Evolutionary conservation across 2,888 invertebrate genomes (phyloP).

Genomic region (Spodoptera exigua): DNA sequence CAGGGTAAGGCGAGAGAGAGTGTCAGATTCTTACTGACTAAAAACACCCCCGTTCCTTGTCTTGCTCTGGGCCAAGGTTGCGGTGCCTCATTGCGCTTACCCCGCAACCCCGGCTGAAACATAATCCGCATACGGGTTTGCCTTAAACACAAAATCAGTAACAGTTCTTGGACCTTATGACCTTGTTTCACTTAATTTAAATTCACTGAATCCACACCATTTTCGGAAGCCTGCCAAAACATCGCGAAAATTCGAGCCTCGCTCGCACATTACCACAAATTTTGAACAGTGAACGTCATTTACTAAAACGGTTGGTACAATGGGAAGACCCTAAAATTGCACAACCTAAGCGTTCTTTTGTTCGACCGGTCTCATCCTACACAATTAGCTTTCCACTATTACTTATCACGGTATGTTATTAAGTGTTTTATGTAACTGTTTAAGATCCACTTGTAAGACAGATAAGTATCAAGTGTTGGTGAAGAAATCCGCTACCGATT

Average conservation of each 20-base stretch:
- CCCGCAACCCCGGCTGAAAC: no score
- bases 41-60: no score
- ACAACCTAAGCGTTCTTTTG: constrained; percentile 58
- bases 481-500: constrained; percentile 27
- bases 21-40: no score
- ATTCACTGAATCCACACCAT: background rate
- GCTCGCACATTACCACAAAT: constrained; percentile 19
- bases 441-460: constrained; percentile 30
- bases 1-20: no score
- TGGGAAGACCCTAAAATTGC: constrained; percentile 44
- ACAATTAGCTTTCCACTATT: constrained; percentile 52
- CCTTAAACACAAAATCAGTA: no score
- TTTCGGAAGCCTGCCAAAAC: background rate
- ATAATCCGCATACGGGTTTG: no score
- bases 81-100: no score
- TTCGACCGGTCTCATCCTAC: constrained; percentile 47
- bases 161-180: no score
- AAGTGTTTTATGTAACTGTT: constrained; percentile 54
- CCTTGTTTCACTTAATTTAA: background rate
- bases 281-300: constrained; percentile 29
- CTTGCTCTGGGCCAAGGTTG: no score
- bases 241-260: constrained; percentile 15
- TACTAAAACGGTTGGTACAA: constrained; percentile 50
- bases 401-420: constrained; percentile 52
- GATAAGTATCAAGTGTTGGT: constrained; percentile 48